Conservation (phyloP, 2,797 vertebrate genomes). For the Danionella dracula region DNA sequence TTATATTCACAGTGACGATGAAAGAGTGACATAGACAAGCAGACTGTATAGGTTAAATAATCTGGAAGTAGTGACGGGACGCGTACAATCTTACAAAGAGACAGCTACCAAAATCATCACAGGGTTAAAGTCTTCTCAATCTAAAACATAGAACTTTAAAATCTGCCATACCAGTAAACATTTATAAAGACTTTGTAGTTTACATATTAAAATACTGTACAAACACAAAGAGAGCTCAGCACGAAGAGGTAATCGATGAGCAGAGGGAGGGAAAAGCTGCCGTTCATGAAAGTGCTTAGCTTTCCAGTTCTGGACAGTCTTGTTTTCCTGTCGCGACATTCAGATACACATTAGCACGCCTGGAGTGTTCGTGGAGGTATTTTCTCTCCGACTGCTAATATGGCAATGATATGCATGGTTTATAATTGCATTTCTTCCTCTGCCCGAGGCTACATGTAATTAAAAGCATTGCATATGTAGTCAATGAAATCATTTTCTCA, state of each 20-base stretch:
- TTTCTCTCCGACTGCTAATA: constrained; percentile 38
- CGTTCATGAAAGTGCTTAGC: constrained; percentile 31
- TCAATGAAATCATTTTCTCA: constrained; percentile 68
- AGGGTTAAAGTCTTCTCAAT: constrained; percentile 53
- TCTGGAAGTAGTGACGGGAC: constrained; percentile 42
- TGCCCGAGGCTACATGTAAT: constrained; percentile 73
- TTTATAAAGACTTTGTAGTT: constrained; percentile 72
- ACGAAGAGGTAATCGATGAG: constrained; percentile 8
- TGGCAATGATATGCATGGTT: constrained; percentile 56
- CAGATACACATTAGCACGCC: neutral
- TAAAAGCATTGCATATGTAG: constrained; percentile 68
- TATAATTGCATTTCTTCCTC: constrained; percentile 65
- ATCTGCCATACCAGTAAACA: constrained; percentile 71
- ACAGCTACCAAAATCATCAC: constrained; percentile 59
- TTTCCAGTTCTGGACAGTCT: constrained; percentile 4
- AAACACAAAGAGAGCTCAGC: constrained; percentile 42
- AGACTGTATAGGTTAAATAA: constrained; percentile 46
- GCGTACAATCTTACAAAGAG: constrained; percentile 64
- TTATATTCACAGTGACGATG: constrained; percentile 60
- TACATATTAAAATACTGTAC: constrained; percentile 78
- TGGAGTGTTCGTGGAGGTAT: constrained; percentile 16
- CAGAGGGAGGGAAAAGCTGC: neutral
- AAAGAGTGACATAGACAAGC: constrained; percentile 55
- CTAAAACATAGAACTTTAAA: constrained; percentile 70
- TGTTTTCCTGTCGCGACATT: constrained; percentile 16